These are phyloP conservation scores for Gastrophysa polygoni DNA, from an alignment of 2,888 invertebrate genomes.

Conservation along the genomic window DNA sequence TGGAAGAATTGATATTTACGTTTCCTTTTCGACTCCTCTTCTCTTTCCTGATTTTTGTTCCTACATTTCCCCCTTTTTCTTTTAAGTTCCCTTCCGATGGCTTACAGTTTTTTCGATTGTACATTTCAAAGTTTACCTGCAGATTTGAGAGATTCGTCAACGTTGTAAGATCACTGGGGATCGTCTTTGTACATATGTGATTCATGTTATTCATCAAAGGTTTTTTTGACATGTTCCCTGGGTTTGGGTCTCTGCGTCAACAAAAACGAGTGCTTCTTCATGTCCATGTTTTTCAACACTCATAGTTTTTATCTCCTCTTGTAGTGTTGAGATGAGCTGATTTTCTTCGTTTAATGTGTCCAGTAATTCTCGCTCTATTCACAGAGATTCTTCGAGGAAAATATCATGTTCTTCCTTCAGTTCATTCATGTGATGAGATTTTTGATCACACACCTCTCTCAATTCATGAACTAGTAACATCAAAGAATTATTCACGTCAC, in stretches of 20 bases:
- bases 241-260: constrained; percentile 10
- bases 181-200: no score
- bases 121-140: no score
- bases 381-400: constrained; percentile 10
- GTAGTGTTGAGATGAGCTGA: constrained; percentile 6
- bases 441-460: constrained; percentile 6
- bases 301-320: constrained; percentile 3
- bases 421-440: constrained; percentile 11
- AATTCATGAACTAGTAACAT: constrained; percentile 9
- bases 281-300: neutral
- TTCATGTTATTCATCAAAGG: no score
- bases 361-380: constrained; percentile 6
- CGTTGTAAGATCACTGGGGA: no score
- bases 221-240: no score
- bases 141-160: no score
- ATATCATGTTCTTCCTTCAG: constrained; percentile 7
- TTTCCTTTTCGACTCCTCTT: no score
- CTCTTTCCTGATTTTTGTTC: no score
- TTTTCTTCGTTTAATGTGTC: constrained; percentile 5
- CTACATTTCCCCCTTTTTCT: no score
- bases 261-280: constrained; percentile 10
- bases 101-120: no score
- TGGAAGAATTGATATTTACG: no score
- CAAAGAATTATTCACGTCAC: constrained; percentile 5
- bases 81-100: no score